Evolutionary conservation across 1,140 invertebrate species (phyloP), one percentile per base, ranked within the genome.

Genomic region (Euura lappo): DNA sequence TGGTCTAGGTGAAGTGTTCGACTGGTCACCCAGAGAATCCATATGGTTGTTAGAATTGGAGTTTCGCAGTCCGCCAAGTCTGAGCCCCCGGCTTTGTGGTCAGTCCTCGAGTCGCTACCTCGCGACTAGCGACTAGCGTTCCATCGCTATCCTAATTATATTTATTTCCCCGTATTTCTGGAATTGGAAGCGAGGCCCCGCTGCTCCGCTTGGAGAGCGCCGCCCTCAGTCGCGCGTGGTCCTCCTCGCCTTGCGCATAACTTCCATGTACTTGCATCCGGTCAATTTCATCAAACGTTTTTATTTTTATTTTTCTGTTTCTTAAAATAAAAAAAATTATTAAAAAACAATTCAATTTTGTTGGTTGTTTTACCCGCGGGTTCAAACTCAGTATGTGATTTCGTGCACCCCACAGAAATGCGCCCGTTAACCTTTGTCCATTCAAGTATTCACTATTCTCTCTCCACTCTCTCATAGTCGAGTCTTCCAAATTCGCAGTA

Each of bases 101-200:
- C 28, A 8, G 51, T 8, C 51, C 51, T 60, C 8, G 13, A 8
- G 51, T 60, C 51, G 51, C 51, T 8, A n/a, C 10, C 51, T 60
- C 10, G 51, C 51, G 51, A 60, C 51, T 60, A 60, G 51, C 51
- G 51, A 60, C 51, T 60, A 60, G 51, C 51, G 10, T 60, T 51
- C 44, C 51, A 42, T 68, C 72, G 47, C 74, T 75, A 75, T 79
- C 80, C 80, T 82, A 82, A 82, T 82, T 82, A 82, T 83, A 83
- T 72, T 76, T 81, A 78, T 85, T 82, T 82, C 83, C 83, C 83
- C 83, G 82, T 85, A 85, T 85, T 85, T 85, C 84, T 86, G 84
- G 84, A 86, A 86, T 81, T 80, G 81, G 80, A 79, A 60, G 51
- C 51, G 77, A 78, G 78, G 80, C 76, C 76, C 75, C 77, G 81